Base-by-base conservation (phyloP, 1,140 invertebrate genomes). In the Linepithema humile region DNA sequence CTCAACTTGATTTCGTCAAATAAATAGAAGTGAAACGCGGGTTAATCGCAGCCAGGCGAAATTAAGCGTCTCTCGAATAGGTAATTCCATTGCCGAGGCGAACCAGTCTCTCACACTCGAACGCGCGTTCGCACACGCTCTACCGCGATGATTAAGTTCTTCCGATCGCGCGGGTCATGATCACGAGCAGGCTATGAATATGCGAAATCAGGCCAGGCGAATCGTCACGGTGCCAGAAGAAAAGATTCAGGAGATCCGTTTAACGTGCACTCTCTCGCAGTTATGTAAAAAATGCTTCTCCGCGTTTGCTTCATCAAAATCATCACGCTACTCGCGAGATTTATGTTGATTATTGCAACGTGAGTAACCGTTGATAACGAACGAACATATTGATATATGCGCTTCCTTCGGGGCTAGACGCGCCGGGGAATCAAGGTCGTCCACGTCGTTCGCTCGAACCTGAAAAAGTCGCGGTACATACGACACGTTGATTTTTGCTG, bases 81-180 rank as follows among this genome's bases (percentile, higher is more conserved):
- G 20, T 35, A 70, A 87, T 87, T 73, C 80, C 64, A 70, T 57
- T 20, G 64, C 29, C 45, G 64, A 60, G 80, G 60, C 48, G 57
- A 87, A 48, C 85, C 67, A 62, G 75, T 62, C 43, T 85, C 74
- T 73, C 60, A 84, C 53, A 57, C 62, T 64, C 50, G 60, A 60
- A 35, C 45, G 62, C 20, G 50, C 75, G 62, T 20, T 26, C 40
- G 26, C 67, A 78, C 86, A 87, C 85, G 74, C 59, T 85, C 62
- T 40, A 43, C 53, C 86, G 69, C 45, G 86, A 88, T 88, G 87
- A 88, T 88, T 87, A 85, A 88, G 87, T 87, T 84, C 83, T 87
- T 82, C 86, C 83, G 87, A 88, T 88, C 87, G 73, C 73, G 60
- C 67, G 72, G 86, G 53, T 88, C 85, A 84, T 82, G 87, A 87